Conservation (phyloP, 2,797 vertebrate species). For the Tachyglossus aculeatus region DNA sequence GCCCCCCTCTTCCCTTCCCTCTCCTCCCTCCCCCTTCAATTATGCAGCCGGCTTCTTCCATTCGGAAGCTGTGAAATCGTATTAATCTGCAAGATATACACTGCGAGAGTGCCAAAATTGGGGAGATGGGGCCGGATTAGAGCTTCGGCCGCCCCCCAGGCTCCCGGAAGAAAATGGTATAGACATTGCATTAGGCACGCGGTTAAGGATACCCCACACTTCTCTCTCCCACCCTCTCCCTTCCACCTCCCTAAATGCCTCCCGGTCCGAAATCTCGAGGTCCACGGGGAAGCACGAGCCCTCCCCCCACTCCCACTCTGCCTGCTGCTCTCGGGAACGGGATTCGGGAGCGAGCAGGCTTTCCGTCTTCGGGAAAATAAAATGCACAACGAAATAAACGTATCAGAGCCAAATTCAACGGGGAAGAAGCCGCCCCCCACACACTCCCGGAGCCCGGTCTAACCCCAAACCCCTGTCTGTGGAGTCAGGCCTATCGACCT, state of each 20-base stretch:
- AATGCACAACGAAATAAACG: too few relatives aligned
- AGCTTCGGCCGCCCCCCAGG: constrained; percentile 14
- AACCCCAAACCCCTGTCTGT: background rate
- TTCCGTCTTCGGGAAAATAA: too few relatives aligned
- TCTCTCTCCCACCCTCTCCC: fast-evolving
- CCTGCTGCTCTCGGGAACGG: too few relatives aligned
- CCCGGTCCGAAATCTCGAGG: too few relatives aligned
- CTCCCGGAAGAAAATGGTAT: constrained; percentile 46
- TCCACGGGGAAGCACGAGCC: too few relatives aligned
- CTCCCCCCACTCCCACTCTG: too few relatives aligned
- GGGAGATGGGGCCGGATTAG: constrained; percentile 62
- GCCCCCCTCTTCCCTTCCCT: constrained; percentile 31
- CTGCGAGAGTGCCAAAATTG: constrained; percentile 58
- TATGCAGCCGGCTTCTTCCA: constrained; percentile 58
- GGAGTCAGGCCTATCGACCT: background rate
- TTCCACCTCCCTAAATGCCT: too few relatives aligned
- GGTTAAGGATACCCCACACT: background rate
- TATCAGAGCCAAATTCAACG: too few relatives aligned
- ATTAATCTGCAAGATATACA: constrained; percentile 69
- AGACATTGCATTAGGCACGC: constrained; percentile 19
- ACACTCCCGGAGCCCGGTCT: background rate
- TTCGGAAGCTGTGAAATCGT: constrained; percentile 70
- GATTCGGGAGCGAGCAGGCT: too few relatives aligned
- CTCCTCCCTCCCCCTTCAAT: constrained; percentile 54
- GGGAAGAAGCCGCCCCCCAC: too few relatives aligned